These are phyloP conservation scores for Spialia ferax DNA, from an alignment of 2,888 invertebrate species.

Conservation along the genomic window DNA sequence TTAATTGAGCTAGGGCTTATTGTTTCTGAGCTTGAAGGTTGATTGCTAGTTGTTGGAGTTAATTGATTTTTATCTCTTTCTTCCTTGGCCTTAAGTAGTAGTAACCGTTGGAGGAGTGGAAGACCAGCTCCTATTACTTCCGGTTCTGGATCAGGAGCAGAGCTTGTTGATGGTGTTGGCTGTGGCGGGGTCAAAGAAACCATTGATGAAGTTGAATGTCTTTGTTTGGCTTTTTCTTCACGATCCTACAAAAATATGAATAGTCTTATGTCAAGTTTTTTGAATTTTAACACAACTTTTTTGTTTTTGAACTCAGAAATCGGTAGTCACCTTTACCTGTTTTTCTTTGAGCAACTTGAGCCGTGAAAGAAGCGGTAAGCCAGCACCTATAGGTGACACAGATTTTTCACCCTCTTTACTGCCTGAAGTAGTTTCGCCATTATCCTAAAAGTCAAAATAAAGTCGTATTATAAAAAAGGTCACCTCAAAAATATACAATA, in stretches of 20 bases:
- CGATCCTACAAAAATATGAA: constrained; percentile 65
- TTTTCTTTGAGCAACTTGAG: constrained; percentile 94
- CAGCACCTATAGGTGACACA: constrained; percentile 93
- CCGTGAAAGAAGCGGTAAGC: constrained; percentile 92
- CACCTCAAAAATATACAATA: too few species aligned
- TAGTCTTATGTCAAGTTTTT: too few species aligned
- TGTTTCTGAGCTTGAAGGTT: constrained; percentile 82
- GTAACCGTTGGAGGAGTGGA: constrained; percentile 91
- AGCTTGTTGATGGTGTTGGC: constrained; percentile 88
- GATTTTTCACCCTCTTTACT: constrained; percentile 87
- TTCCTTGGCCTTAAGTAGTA: constrained; percentile 92
- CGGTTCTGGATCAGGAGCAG: constrained; percentile 85
- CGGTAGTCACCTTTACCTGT: constrained; percentile 82
- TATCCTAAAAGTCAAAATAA: constrained; percentile 61
- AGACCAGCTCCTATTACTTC: constrained; percentile 90
- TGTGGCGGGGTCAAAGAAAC: constrained; percentile 79
- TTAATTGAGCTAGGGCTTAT: constrained; percentile 83
- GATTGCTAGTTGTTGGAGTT: constrained; percentile 75
- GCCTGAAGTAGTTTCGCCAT: constrained; percentile 74
- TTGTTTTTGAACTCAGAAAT: too few species aligned
- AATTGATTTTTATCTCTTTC: constrained; percentile 86
- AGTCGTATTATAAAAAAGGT: too few species aligned
- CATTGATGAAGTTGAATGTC: constrained; percentile 70
- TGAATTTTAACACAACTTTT: too few species aligned
- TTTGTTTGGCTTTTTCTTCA: constrained; percentile 82